These are phyloP conservation scores for Psococerastis gibbosa DNA, from an alignment of 2,888 invertebrate genomes.

Conservation along the genomic window DNA sequence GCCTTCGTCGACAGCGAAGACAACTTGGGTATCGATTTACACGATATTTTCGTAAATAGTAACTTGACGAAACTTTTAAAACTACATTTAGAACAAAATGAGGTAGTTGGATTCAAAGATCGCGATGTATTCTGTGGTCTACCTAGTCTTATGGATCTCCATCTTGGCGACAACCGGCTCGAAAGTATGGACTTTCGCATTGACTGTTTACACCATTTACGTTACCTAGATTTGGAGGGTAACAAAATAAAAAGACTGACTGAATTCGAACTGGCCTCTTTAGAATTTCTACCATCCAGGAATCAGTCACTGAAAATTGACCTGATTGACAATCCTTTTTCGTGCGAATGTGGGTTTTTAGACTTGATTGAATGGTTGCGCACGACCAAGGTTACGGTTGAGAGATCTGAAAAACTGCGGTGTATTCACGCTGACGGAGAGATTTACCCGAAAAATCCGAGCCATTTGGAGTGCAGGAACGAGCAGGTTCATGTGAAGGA, in stretches of 20 bases:
- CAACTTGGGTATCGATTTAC: conserved; percentile 42
- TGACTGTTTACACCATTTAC: conserved; percentile 40
- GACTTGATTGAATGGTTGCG: conserved; percentile 42
- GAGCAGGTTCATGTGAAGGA: conserved; percentile 11
- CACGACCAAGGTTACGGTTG: conserved; percentile 37
- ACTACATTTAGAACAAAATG: conserved; percentile 56
- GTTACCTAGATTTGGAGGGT: conserved; percentile 46
- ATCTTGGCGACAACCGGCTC: conserved; percentile 46
- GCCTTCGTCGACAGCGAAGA: conserved; percentile 48
- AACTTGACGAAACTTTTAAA: conserved; percentile 44
- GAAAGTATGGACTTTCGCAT: conserved; percentile 43
- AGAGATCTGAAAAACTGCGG: conserved; percentile 33
- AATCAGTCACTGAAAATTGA: conserved; percentile 36
- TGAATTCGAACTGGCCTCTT: conserved; percentile 32
- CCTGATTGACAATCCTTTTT: conserved; percentile 44
- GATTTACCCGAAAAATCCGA: conserved; percentile 16
- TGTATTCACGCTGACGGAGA: conserved; percentile 24
- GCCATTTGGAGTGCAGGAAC: not conserved
- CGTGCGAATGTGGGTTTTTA: conserved; percentile 41
- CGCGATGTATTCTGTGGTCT: conserved; percentile 48
- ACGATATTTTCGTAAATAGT: conserved; percentile 47
- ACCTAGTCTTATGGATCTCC: conserved; percentile 42
- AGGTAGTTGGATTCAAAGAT: conserved; percentile 44
- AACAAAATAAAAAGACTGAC: conserved; percentile 41
- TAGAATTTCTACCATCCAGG: conserved; percentile 35